A percentile compares a stretch with the other conserved stretches of the same genome.
These are phyloP conservation scores for Drosophila formosana DNA, from an alignment of 2,888 invertebrate species.

Conservation along the genomic window DNA sequence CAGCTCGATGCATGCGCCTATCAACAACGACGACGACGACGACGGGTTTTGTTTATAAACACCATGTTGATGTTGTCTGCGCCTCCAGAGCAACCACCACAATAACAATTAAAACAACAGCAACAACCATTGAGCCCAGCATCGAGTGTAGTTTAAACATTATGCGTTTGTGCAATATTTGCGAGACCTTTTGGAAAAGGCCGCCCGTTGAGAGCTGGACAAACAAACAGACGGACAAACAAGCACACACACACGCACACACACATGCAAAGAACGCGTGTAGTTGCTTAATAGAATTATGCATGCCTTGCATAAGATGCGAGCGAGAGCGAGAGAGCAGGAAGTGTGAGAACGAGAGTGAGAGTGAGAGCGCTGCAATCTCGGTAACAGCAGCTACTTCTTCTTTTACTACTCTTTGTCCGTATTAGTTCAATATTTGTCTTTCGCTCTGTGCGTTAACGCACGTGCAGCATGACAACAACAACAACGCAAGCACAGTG, in stretches of 20 bases:
- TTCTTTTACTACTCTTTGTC: conserved; percentile 26
- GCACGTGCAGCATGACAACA: conserved; percentile 29
- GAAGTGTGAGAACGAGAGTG: conserved; percentile 3
- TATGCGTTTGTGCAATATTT: conserved; percentile 72
- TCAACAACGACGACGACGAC: not conserved
- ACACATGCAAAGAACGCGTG: conserved; percentile 42
- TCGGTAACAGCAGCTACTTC: conserved; percentile 25
- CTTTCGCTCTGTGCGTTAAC: conserved; percentile 31
- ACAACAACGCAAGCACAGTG: not conserved
- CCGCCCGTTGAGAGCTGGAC: conserved; percentile 58
- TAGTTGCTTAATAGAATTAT: conserved; percentile 52
- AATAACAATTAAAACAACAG: conserved; percentile 13
- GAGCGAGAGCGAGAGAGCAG: conserved; percentile 13
- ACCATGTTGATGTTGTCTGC: conserved; percentile 33
- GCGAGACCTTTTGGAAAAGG: conserved; percentile 64
- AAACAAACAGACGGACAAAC: conserved; percentile 50
- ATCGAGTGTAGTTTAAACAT: conserved; percentile 71
- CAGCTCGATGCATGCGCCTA: conserved; percentile 31
- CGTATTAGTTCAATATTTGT: conserved; percentile 50
- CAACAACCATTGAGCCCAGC: conserved; percentile 34
- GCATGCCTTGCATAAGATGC: conserved; percentile 36
- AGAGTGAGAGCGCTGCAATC: conserved; percentile 13
- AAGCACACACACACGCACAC: conserved; percentile 3
- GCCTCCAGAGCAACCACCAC: conserved; percentile 33
- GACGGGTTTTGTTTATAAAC: conserved; percentile 23